Evolutionary conservation across 2,113 vertebrate species (phyloP).

Genomic region (Dicerorhinus sumatrensis): DNA sequence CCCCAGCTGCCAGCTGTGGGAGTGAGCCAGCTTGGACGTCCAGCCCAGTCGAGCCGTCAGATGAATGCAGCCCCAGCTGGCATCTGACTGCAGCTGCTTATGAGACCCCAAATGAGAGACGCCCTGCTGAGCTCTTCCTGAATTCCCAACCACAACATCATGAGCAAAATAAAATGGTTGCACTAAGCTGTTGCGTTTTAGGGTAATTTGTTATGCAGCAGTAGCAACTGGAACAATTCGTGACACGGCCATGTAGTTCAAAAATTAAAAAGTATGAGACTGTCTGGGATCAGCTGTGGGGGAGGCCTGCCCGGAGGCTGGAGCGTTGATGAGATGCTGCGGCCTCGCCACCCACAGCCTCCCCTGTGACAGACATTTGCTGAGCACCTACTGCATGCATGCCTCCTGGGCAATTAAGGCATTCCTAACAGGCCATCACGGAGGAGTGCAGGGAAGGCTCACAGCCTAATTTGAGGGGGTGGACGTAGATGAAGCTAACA

Average conservation of each 20-base stretch:
- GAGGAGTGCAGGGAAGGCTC: neutral
- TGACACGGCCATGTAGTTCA: neutral
- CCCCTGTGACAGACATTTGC: neutral
- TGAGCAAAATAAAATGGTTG: neutral
- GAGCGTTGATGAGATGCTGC: neutral
- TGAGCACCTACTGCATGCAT: neutral
- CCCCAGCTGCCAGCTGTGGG: neutral
- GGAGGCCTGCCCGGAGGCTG: neutral
- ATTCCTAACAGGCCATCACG: too few species aligned
- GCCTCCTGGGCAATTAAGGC: accelerated
- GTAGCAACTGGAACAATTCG: neutral
- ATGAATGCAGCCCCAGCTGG: neutral
- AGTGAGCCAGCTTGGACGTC: accelerated
- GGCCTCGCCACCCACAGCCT: neutral
- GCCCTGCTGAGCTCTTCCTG: neutral
- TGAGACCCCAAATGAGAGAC: neutral
- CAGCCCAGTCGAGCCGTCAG: neutral
- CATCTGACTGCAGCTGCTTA: neutral
- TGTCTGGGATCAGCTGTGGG: neutral
- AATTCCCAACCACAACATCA: neutral
- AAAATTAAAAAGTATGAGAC: neutral
- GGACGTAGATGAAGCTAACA: accelerated
- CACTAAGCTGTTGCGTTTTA: neutral
- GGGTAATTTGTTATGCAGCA: neutral
- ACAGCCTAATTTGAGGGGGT: neutral